These are phyloP conservation scores for Aramus guarauna DNA, from an alignment of 2,113 vertebrate genomes.

Conservation along the genomic window DNA sequence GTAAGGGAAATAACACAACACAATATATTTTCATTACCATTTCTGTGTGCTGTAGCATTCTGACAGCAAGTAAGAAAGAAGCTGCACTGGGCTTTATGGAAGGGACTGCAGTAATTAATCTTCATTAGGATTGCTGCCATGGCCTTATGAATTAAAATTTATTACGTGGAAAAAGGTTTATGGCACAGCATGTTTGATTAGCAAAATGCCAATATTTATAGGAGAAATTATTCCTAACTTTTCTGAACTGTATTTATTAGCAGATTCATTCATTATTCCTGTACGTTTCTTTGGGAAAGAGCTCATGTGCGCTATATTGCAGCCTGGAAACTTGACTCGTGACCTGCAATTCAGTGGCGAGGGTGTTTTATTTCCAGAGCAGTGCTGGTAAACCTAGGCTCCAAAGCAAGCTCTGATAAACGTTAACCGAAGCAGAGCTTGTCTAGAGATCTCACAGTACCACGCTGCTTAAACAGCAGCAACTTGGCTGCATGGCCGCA, in stretches of 20 bases:
- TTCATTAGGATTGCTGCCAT: slow-evolving; percentile 69
- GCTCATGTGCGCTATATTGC: not conserved
- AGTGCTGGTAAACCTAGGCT: not conserved
- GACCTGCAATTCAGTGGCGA: not conserved
- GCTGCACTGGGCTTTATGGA: slow-evolving; percentile 48
- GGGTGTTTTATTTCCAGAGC: not conserved
- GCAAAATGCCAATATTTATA: slow-evolving; percentile 49
- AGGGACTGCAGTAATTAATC: slow-evolving; percentile 75
- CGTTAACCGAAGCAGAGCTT: not conserved
- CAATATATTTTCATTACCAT: slow-evolving; percentile 60
- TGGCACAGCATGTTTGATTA: slow-evolving; percentile 65
- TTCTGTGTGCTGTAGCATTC: slow-evolving; percentile 21
- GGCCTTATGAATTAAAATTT: slow-evolving; percentile 73
- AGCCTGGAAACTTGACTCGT: not conserved
- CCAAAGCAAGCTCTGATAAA: not conserved
- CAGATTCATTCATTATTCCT: slow-evolving; percentile 46
- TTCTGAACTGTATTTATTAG: slow-evolving; percentile 33
- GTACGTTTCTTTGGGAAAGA: not conserved
- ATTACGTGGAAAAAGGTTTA: slow-evolving; percentile 53
- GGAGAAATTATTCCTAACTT: slow-evolving; percentile 29
- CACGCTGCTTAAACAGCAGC: not conserved
- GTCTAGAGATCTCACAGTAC: not conserved
- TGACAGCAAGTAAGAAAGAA: slow-evolving; percentile 61
- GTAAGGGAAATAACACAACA: slow-evolving; percentile 20
- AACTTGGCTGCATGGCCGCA: not conserved